Evolutionary conservation across 2,797 vertebrate genomes (phyloP), one percentile per base, ranked within the genome.

Genomic region (Pagetopsis macropterus): DNA sequence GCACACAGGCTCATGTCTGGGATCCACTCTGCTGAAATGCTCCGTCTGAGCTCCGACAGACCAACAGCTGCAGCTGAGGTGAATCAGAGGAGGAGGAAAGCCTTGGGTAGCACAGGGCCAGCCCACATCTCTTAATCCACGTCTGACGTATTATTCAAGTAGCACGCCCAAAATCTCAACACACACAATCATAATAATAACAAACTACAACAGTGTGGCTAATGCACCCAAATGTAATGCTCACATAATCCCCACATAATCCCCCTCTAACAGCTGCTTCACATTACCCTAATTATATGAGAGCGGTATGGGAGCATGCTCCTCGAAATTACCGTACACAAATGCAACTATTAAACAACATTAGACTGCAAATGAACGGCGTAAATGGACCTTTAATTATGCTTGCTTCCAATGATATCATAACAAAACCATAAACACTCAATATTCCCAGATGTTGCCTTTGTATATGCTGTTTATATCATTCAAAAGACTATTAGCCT

Each of bases 101-200:
- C 79, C 75, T 65, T 16, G 79, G 79, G 65, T 88, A 78, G 57
- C 41, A 75, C 57, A 82, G 86, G 83, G 57, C 83, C 90, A 87
- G 19, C 91, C 91, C 91, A 90, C 92, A 84, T 75, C 78, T 75
- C 74, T 37, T 91, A 93, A 92, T 92, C 91, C 79, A 48, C 8
- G 61, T 43, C 70, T 92, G 91, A 92, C 91, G 90, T 90, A 40
- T 65, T 68, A 50, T 55, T 49, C 45, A 69, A 9, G 55, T 17
- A 44, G 59, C 43, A 59, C 54, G 70, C 84, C 87, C 71, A 54
- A 84, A 84, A 84, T 79, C 61, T 84, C n/a, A 82, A 87, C 75
- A 46, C 14, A 40, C 69, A 19, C 45, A n/a, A 0, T 37, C 17
- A 33, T 4, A 3, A 23, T 10, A 5, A 40, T 10, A 17, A n/a